Conservation (phyloP, 2,113 vertebrate genomes). For the Pseudopipra pipra region DNA sequence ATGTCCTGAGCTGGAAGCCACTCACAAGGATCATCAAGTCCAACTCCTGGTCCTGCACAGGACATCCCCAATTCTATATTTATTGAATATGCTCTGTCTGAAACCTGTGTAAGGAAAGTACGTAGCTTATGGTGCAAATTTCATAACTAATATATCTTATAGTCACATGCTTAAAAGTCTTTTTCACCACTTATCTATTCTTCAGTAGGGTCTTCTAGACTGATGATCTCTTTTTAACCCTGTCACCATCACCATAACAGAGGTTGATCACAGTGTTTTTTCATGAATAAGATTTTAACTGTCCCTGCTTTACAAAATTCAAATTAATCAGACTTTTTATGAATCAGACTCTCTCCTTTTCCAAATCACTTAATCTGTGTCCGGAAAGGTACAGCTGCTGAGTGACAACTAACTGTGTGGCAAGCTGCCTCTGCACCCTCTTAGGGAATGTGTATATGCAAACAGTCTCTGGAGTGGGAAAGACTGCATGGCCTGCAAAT, state of each 20-base stretch:
- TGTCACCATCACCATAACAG: not conserved
- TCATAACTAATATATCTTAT: not conserved
- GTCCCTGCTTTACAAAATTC: not conserved
- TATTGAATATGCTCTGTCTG: not conserved
- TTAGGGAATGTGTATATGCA: not conserved
- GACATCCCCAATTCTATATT: not conserved
- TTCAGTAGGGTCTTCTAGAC: not conserved
- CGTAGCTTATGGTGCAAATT: not conserved
- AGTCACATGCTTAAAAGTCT: not conserved
- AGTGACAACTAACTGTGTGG: not conserved
- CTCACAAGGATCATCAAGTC: not conserved
- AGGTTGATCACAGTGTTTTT: not conserved
- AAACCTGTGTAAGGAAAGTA: not conserved
- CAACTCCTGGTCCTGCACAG: not conserved
- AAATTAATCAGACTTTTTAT: not conserved
- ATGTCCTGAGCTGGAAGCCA: not conserved
- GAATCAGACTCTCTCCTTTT: not conserved
- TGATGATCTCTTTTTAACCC: not conserved
- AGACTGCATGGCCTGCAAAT: not conserved
- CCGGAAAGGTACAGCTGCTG: slow-evolving; percentile 23
- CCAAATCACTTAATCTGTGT: not conserved
- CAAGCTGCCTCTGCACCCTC: not conserved
- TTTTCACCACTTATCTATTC: not conserved
- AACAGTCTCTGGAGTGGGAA: not conserved
- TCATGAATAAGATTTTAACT: not conserved